Conservation (phyloP, 2,797 vertebrate species). For the Diceros bicornis region DNA sequence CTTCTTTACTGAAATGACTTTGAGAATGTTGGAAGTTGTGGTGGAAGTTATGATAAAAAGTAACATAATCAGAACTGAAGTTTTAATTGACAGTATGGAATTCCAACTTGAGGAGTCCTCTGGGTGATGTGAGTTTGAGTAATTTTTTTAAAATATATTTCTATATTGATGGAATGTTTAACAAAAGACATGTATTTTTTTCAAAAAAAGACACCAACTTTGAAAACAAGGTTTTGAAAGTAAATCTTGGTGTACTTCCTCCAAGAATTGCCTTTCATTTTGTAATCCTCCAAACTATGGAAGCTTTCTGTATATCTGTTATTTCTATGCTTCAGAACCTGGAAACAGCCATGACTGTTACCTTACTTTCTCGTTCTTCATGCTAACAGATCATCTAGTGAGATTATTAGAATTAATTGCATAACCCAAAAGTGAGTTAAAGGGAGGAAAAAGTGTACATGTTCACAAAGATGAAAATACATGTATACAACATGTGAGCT, state of each 20-base stretch:
- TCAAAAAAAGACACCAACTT: neutral
- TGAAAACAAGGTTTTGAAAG: constrained; percentile 1
- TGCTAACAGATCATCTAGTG: neutral
- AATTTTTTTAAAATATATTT: constrained; percentile 40
- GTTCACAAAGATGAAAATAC: neutral
- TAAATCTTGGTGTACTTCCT: neutral
- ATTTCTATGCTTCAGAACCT: neutral
- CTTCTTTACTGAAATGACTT: constrained; percentile 33
- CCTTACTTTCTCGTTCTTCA: neutral
- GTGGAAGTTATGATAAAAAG: constrained; percentile 8
- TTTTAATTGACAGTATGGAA: constrained; percentile 61
- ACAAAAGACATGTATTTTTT: neutral
- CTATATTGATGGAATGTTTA: neutral
- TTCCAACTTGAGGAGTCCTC: constrained; percentile 22
- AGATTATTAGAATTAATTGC: neutral
- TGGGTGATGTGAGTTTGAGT: neutral
- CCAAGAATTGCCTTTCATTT: constrained; percentile 14
- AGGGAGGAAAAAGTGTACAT: neutral
- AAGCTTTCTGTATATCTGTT: neutral
- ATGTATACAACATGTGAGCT: neutral
- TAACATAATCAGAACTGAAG: constrained; percentile 39
- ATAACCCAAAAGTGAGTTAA: neutral
- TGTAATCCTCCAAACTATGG: neutral
- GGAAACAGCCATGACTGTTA: neutral
- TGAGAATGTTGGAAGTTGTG: constrained; percentile 34